Conservation (phyloP, 2,113 vertebrate species). For the Hypanus sabinus region DNA sequence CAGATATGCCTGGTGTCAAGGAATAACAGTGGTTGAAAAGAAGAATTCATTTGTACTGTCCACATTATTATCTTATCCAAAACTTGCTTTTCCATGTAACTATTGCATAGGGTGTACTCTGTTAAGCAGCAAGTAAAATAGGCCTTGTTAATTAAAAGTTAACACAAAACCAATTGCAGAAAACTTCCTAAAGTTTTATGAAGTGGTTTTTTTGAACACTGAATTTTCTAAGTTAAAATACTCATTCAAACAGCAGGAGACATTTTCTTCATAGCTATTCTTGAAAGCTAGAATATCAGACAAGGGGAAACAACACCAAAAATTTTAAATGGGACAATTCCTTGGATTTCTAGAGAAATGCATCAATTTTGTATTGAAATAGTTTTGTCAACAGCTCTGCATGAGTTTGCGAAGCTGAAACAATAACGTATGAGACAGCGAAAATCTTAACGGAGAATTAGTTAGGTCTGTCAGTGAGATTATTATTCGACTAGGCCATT, state of each 20-base stretch:
- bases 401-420: not conserved
- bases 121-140: not conserved
- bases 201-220: not conserved
- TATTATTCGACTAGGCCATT: slow-evolving; percentile 22
- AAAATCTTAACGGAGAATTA: slow-evolving; percentile 32
- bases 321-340: not conserved
- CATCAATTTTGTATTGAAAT: slow-evolving; percentile 1
- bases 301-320: not conserved
- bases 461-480: slow-evolving; percentile 31
- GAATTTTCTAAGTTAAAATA: not conserved
- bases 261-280: not conserved
- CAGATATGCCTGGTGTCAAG: not conserved
- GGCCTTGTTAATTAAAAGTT: not conserved
- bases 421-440: slow-evolving; percentile 10
- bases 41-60: not conserved
- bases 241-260: not conserved
- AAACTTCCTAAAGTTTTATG: not conserved
- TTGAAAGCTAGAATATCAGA: not conserved
- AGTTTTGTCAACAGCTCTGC: not conserved
- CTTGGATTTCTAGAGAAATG: slow-evolving; percentile 20
- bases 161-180: not conserved
- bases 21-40: not conserved
- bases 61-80: not conserved
- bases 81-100: not conserved
- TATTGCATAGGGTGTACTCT: not conserved